Evolutionary conservation across 2,113 vertebrate genomes (phyloP).

Genomic region (Noturus placidus): DNA sequence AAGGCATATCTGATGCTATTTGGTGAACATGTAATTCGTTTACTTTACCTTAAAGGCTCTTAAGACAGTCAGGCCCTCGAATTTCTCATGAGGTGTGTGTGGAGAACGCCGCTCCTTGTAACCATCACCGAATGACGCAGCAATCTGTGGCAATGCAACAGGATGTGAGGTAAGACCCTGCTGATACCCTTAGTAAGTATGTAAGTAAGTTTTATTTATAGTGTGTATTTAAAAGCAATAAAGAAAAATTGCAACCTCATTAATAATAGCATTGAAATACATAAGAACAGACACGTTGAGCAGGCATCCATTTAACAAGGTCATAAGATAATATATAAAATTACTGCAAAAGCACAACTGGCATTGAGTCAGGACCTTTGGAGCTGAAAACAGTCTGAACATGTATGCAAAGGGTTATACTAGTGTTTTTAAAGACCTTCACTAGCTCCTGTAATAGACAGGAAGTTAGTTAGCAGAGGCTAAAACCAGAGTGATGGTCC

Average conservation of each 20-base stretch:
- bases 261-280: not conserved
- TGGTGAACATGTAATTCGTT: not conserved
- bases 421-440: too few species aligned
- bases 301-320: not conserved
- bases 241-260: not conserved
- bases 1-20: not conserved
- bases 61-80: conserved; percentile 87
- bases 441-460: too few species aligned
- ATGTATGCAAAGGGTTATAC: not conserved
- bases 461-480: too few species aligned
- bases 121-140: conserved; percentile 81
- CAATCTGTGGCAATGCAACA: conserved; percentile 67
- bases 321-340: not conserved
- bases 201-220: not conserved
- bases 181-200: not conserved
- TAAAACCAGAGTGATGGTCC: not conserved
- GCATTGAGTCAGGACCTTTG: not conserved
- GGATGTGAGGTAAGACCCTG: conserved; percentile 4
- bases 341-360: not conserved
- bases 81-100: conserved; percentile 91
- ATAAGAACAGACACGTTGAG: not conserved
- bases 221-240: not conserved
- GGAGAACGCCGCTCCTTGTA: conserved; percentile 84
- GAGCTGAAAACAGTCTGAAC: not conserved
- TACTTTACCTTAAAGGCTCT: conserved; percentile 80